Conservation (phyloP, 2,888 invertebrate species). For the Pyrochroa serraticornis region DNA sequence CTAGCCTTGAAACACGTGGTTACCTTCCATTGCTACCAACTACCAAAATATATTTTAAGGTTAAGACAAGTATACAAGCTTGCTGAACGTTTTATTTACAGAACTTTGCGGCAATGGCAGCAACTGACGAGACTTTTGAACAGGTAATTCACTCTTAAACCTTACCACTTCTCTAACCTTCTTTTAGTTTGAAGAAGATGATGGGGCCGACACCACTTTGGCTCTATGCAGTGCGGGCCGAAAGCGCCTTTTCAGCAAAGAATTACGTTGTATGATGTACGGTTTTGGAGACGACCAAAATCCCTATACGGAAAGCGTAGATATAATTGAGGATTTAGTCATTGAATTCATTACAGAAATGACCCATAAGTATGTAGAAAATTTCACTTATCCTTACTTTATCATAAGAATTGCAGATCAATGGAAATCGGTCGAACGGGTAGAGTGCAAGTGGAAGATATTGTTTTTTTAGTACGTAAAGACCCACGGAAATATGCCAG, state of each 20-base stretch:
- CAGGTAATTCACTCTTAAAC: slow-evolving; percentile 36
- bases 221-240: slow-evolving; percentile 67
- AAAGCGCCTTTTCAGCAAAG: slow-evolving; percentile 88
- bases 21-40: too few relatives aligned
- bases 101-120: slow-evolving; percentile 36
- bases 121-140: slow-evolving; percentile 47
- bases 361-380: slow-evolving; percentile 72
- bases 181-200: slow-evolving; percentile 69
- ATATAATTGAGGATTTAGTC: slow-evolving; percentile 94
- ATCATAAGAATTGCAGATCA: slow-evolving; percentile 66
- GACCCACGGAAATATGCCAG: slow-evolving; percentile 96
- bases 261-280: slow-evolving; percentile 97
- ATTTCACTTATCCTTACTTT: background rate
- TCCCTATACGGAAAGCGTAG: slow-evolving; percentile 98
- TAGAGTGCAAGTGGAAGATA: slow-evolving; percentile 96
- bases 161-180: slow-evolving; percentile 23
- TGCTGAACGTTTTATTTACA: slow-evolving; percentile 12
- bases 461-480: slow-evolving; percentile 93
- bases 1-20: too few relatives aligned
- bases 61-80: background rate
- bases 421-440: slow-evolving; percentile 98
- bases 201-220: slow-evolving; percentile 71
- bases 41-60: too few relatives aligned
- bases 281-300: slow-evolving; percentile 99
- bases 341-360: slow-evolving; percentile 97